A percentile compares a stretch with the other conserved stretches of the same genome.
phyloP scores from a whole-genome alignment of 2,888 invertebrate genomes.

The Pogonocherus hispidulus region DNA sequence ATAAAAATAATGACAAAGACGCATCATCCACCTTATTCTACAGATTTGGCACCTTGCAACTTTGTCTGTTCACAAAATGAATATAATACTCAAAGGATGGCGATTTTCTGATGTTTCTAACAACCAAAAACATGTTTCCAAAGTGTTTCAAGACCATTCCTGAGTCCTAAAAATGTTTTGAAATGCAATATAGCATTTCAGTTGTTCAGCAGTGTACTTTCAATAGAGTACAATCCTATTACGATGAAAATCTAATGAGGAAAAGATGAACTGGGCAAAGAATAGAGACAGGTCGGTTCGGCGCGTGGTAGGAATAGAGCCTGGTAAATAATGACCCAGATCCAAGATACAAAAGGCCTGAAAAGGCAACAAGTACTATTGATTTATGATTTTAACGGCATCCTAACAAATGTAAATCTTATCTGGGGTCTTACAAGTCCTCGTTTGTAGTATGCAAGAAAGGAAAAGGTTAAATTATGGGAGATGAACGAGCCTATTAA shows the following conservation, averaged over 20 bases:
- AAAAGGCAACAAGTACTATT: conserved; percentile 43
- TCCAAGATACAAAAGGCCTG: conserved; percentile 18
- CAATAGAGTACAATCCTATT: neutral
- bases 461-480: neutral
- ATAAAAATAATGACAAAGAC: no score
- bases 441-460: neutral
- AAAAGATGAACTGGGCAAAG: neutral
- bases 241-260: neutral
- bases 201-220: no score
- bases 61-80: no score
- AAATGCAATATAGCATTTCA: no score
- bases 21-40: no score
- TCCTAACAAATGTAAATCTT: conserved; percentile 8
- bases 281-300: conserved; percentile 1
- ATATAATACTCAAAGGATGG: no score
- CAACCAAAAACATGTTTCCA: no score
- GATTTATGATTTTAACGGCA: conserved; percentile 34
- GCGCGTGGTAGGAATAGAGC: conserved; percentile 32
- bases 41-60: no score
- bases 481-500: no score
- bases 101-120: no score
- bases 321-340: conserved; percentile 24
- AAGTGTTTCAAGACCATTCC: no score
- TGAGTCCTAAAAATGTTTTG: no score
- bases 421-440: neutral